These are phyloP conservation scores for Linyphia triangularis DNA, from an alignment of 2,888 invertebrate species.

Conservation along the genomic window DNA sequence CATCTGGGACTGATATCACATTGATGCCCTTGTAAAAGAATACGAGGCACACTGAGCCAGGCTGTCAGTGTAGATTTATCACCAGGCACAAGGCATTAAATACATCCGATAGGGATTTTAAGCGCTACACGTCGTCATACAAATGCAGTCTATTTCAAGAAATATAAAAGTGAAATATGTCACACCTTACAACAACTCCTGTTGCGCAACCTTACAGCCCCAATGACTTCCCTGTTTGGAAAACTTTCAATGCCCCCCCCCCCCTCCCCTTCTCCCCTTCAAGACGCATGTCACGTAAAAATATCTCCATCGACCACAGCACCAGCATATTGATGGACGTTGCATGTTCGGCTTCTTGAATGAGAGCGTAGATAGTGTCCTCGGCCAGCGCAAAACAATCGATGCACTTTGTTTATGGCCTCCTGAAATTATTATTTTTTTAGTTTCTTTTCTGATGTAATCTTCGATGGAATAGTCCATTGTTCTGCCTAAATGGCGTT, in stretches of 20 bases:
- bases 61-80: too few relatives aligned
- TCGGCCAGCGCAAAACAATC: background rate
- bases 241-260: background rate
- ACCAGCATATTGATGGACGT: conserved; percentile 1
- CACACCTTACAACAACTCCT: too few relatives aligned
- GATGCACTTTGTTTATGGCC: conserved; percentile 44
- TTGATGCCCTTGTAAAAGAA: too few relatives aligned
- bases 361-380: conserved; percentile 15
- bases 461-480: conserved; percentile 49
- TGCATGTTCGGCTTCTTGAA: conserved; percentile 16
- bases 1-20: too few relatives aligned
- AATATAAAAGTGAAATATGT: too few relatives aligned
- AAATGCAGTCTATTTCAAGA: too few relatives aligned
- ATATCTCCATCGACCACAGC: background rate
- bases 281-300: background rate
- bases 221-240: background rate
- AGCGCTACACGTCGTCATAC: too few relatives aligned
- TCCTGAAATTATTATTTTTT: conserved; percentile 11
- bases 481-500: conserved; percentile 43
- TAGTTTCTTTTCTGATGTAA: conserved; percentile 52
- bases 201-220: background rate
- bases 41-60: too few relatives aligned
- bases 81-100: too few relatives aligned
- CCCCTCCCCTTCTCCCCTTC: background rate
- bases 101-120: too few relatives aligned